phyloP scores from a whole-genome alignment of 2,888 invertebrate genomes.

The Sturmia bella region DNA sequence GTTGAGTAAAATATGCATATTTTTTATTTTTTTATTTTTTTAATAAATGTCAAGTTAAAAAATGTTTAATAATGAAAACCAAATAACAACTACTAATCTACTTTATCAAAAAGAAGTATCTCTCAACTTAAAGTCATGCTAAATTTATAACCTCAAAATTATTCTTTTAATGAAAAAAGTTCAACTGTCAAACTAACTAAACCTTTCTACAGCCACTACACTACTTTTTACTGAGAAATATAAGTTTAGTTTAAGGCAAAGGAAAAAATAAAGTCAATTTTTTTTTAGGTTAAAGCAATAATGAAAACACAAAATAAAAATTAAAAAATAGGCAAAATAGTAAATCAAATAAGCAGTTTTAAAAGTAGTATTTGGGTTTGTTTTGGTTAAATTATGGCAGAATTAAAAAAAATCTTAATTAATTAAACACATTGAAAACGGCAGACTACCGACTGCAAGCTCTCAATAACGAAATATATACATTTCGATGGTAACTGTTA shows the following conservation, averaged over 20 bases:
- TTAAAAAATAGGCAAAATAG: too few relatives aligned
- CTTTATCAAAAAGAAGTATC: not conserved
- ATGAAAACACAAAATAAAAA: too few relatives aligned
- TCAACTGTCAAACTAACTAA: not conserved
- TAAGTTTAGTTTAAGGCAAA: not conserved
- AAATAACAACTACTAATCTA: not conserved
- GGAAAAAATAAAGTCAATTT: not conserved
- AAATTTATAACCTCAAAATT: conserved; percentile 10
- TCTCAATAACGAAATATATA: too few relatives aligned
- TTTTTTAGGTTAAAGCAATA: too few relatives aligned
- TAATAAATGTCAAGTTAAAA: not conserved
- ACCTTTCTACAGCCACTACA: not conserved
- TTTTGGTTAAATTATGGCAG: too few relatives aligned
- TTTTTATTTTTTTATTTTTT: not conserved
- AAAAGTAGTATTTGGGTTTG: too few relatives aligned
- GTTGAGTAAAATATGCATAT: conserved; percentile 13
- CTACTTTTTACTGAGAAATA: not conserved
- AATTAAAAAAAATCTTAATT: too few relatives aligned
- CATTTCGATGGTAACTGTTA: too few relatives aligned
- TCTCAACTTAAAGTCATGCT: conserved; percentile 39
- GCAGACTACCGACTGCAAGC: too few relatives aligned
- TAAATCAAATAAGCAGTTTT: too few relatives aligned
- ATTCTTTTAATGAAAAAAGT: not conserved
- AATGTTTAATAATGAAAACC: not conserved
- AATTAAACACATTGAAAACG: too few relatives aligned